These are phyloP conservation scores for Eretmocerus hayati DNA, from an alignment of 2,888 invertebrate species.

Conservation along the genomic window DNA sequence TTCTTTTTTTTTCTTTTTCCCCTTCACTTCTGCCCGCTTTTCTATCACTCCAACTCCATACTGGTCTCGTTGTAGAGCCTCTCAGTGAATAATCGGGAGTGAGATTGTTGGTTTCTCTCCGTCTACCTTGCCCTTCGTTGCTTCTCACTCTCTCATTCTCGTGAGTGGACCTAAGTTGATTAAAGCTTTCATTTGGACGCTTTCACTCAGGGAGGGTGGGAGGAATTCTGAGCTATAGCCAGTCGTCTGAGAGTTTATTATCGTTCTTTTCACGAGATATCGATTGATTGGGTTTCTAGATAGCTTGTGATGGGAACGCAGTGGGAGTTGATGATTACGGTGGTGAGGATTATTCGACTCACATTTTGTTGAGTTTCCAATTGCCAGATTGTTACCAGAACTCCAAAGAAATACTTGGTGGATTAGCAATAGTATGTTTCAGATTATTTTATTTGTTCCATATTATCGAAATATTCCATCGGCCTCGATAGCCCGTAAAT, in stretches of 20 bases:
- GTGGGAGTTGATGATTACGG: too few species aligned
- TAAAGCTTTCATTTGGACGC: slow-evolving; percentile 6
- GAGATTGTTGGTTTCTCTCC: background rate
- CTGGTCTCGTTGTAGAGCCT: slow-evolving; percentile 11
- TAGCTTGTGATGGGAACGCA: background rate
- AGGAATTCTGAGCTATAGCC: background rate
- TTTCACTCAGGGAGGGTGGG: slow-evolving; percentile 2
- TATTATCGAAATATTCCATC: too few species aligned
- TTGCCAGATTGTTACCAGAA: too few species aligned
- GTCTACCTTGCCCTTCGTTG: background rate
- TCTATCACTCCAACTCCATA: too few species aligned
- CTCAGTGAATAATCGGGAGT: slow-evolving; percentile 17
- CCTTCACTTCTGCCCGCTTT: slow-evolving; percentile 1
- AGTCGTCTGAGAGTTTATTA: background rate
- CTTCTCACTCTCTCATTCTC: background rate
- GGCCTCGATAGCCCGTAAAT: too few species aligned
- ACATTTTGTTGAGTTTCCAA: too few species aligned
- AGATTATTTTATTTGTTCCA: too few species aligned
- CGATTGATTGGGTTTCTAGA: background rate
- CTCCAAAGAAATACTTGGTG: too few species aligned
- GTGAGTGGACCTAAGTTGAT: slow-evolving; percentile 9
- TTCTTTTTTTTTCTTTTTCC: slow-evolving; percentile 2
- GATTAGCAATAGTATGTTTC: too few species aligned
- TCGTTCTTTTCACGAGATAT: too few species aligned
- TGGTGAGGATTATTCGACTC: too few species aligned